phyloP scores from a whole-genome alignment of 1,140 invertebrate genomes.

The Trialeurodes vaporariorum region DNA sequence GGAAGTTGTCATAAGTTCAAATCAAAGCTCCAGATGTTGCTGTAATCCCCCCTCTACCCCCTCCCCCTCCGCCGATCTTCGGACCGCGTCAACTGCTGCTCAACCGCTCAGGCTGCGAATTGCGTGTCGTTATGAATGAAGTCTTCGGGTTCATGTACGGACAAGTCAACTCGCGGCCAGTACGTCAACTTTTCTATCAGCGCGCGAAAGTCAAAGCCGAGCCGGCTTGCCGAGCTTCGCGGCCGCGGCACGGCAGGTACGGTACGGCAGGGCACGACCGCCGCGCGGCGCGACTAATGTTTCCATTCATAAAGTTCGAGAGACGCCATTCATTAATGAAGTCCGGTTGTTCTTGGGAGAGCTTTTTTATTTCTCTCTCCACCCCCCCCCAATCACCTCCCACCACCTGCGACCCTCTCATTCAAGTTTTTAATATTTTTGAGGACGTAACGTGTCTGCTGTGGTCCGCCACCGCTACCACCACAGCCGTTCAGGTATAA shows the following conservation, averaged over 20 bases:
- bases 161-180: background rate
- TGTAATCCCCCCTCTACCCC: background rate
- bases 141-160: background rate
- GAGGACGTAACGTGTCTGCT: no score
- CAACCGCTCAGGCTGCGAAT: background rate
- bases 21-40: background rate
- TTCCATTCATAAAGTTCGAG: background rate
- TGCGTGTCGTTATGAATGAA: background rate
- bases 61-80: no score
- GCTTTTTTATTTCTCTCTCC: background rate
- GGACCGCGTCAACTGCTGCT: no score
- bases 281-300: background rate
- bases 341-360: background rate
- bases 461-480: no score
- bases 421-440: no score
- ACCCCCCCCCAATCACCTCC: no score
- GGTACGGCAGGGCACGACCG: no score
- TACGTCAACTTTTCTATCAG: background rate
- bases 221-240: no score
- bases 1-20: no score
- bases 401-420: no score
- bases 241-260: no score
- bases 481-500: no score
- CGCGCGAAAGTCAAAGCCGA: background rate
- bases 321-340: background rate